A percentile compares a stretch with the other conserved stretches of the same genome.
phyloP scores from a whole-genome alignment of 2,888 invertebrate genomes.

The Amiota minor region DNA sequence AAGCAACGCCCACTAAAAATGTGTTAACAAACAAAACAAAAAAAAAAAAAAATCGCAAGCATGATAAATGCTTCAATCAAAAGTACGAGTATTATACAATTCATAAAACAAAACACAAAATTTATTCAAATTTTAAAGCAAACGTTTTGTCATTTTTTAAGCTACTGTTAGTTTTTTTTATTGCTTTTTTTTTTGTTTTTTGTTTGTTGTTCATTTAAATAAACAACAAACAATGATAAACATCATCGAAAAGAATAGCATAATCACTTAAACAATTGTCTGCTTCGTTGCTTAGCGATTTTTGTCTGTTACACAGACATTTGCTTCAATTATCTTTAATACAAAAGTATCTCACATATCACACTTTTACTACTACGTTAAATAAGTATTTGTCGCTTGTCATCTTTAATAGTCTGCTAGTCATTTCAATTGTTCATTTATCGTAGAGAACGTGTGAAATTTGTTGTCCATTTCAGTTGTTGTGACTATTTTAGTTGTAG shows the following conservation, averaged over 20 bases:
- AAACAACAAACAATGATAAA: background rate
- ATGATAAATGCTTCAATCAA: conserved; percentile 30
- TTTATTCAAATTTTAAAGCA: conserved; percentile 21
- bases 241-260: background rate
- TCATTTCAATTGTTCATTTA: conserved; percentile 23
- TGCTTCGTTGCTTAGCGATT: background rate
- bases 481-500: conserved; percentile 42
- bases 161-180: conserved; percentile 15
- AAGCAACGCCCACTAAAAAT: conserved; percentile 24
- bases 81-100: conserved; percentile 13
- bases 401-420: conserved; percentile 1
- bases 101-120: conserved; percentile 7
- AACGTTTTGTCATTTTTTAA: conserved; percentile 26
- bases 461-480: background rate
- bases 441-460: conserved; percentile 31
- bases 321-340: conserved; percentile 16
- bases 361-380: conserved; percentile 18
- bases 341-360: conserved; percentile 21
- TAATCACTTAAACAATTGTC: conserved; percentile 19
- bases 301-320: too few relatives aligned
- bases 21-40: conserved; percentile 18
- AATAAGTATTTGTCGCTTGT: conserved; percentile 56
- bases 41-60: conserved; percentile 42
- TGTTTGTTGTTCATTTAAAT: too few relatives aligned
- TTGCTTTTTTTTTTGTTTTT: too few relatives aligned